Evolutionary conservation across 2,113 vertebrate species (phyloP).

Genomic region (Jaculus jaculus): DNA sequence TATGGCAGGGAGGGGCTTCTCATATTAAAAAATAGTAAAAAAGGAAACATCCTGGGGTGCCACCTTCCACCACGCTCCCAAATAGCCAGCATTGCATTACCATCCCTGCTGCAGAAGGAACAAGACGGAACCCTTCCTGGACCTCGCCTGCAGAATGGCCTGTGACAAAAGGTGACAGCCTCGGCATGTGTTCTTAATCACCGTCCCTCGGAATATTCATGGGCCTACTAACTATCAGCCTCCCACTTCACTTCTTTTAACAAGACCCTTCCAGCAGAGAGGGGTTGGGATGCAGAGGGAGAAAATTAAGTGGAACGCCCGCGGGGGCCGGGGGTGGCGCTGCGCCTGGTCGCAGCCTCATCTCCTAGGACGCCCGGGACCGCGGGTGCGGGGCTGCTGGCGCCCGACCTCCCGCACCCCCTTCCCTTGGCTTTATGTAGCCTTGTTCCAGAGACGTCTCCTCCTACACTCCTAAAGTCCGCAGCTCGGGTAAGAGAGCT

Average conservation of each 20-base stretch:
- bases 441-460: neutral
- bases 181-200: neutral
- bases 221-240: neutral
- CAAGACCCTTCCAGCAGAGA: neutral
- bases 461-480: neutral
- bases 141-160: neutral
- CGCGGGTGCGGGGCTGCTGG: neutral
- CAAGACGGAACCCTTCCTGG: neutral
- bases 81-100: neutral
- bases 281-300: too few species aligned
- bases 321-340: neutral
- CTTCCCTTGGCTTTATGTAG: neutral
- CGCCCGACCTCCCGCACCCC: accelerated
- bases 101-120: neutral
- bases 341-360: neutral
- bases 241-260: neutral
- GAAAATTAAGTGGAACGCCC: neutral
- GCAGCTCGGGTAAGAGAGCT: neutral
- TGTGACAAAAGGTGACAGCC: neutral
- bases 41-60: neutral
- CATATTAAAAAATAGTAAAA: neutral
- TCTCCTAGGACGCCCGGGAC: neutral
- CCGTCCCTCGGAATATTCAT: neutral
- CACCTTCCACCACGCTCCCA: neutral
- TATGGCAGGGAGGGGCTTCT: neutral